phyloP scores from a whole-genome alignment of 2,888 invertebrate genomes.

The Caenorhabditis virilis region DNA sequence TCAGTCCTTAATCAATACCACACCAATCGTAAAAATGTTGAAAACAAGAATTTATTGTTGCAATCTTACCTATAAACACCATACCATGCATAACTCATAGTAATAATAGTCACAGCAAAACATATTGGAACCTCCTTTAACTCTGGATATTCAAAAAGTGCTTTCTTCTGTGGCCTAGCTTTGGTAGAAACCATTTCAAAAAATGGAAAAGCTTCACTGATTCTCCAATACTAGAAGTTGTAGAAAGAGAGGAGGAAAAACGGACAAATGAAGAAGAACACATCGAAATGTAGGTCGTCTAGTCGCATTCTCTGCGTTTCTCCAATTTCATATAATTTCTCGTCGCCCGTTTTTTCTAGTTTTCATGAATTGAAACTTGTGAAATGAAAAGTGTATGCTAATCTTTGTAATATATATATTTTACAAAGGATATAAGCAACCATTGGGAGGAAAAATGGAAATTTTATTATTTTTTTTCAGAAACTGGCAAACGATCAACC shows the following conservation, averaged over 20 bases:
- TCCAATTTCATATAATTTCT: background rate
- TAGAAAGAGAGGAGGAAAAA: no score
- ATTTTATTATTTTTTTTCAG: slow-evolving; percentile 44
- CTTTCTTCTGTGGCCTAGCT: background rate
- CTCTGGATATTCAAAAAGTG: slow-evolving; percentile 63
- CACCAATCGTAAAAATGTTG: no score
- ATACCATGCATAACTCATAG: slow-evolving; percentile 57
- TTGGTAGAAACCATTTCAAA: background rate
- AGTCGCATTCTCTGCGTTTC: slow-evolving; percentile 1
- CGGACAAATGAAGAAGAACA: no score
- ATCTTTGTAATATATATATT: no score
- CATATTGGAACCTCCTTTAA: slow-evolving; percentile 62
- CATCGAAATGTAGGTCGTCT: no score
- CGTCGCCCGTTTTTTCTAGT: no score
- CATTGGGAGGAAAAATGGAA: background rate
- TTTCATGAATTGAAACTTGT: background rate
- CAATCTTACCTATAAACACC: slow-evolving; percentile 34
- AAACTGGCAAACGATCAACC: slow-evolving; percentile 61
- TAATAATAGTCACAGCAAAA: slow-evolving; percentile 46
- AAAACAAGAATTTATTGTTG: no score
- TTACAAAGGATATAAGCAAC: background rate
- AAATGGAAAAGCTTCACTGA: background rate
- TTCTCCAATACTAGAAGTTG: no score
- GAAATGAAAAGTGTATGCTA: no score
- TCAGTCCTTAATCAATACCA: no score